These are phyloP conservation scores for Corydoras sp. DNA, from an alignment of 2,113 vertebrate genomes.

Conservation along the genomic window DNA sequence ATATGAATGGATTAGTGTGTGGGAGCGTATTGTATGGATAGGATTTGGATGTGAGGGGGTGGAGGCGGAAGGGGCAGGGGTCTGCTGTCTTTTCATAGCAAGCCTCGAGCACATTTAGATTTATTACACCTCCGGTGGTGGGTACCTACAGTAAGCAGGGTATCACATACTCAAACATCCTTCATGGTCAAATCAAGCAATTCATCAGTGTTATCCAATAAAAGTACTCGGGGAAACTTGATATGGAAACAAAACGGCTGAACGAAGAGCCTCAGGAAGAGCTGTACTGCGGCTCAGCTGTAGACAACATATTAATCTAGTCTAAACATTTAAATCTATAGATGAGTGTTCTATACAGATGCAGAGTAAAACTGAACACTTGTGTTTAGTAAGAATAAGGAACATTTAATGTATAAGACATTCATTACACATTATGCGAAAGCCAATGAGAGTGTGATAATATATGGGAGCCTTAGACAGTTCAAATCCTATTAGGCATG, in stretches of 20 bases:
- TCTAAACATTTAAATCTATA: slow-evolving; percentile 10
- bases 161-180: not conserved
- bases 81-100: slow-evolving; percentile 22
- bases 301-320: slow-evolving; percentile 35
- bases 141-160: slow-evolving; percentile 1
- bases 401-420: slow-evolving; percentile 5
- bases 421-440: slow-evolving; percentile 11
- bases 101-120: slow-evolving; percentile 17
- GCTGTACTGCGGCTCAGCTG: too few relatives aligned
- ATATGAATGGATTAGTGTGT: slow-evolving; percentile 28
- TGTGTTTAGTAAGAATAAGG: slow-evolving; percentile 8
- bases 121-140: slow-evolving; percentile 13
- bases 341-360: not conserved
- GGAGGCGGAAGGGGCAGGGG: not conserved
- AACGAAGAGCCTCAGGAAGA: too few relatives aligned
- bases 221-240: slow-evolving; percentile 1
- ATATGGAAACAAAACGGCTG: too few relatives aligned
- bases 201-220: slow-evolving; percentile 16
- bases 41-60: slow-evolving; percentile 7
- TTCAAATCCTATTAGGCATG: slow-evolving; percentile 56
- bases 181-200: slow-evolving; percentile 21
- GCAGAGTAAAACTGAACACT: not conserved
- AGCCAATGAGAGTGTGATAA: slow-evolving; percentile 41
- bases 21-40: not conserved
- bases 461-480: slow-evolving; percentile 50